Evolutionary conservation across 2,888 invertebrate genomes (phyloP), one percentile per base, ranked within the genome.

Genomic region (Entomobrya multifasciata): DNA sequence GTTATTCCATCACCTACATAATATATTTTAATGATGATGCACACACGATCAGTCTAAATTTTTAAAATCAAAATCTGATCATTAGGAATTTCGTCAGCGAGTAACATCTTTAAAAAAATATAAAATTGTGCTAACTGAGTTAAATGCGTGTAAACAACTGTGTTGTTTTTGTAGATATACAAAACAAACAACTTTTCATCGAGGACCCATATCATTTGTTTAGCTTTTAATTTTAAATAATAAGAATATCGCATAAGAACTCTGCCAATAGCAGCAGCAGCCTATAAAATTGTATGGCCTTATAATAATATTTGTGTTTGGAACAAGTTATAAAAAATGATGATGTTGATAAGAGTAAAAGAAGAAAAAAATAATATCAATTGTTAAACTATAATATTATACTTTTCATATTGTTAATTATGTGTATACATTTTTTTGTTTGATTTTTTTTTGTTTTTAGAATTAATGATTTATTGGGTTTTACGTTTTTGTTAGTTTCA

Each of bases 191-290:
- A 67, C 44, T 67, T 44, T 67, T 67, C 47, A 44, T 67, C 67
- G 4, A 78, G 78, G 78, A 78, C 78, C 62, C 78, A 62, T 78
- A 78, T 78, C 78, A 78, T 78, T 78, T 78, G 78, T 78, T 78
- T 78, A 49, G 74, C 36, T 36, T 74, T 47, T 47, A 27, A 11
- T 15, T 10, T n/a, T 8, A 44, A 20, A 47, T 4, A 70, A 47
- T 49, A 49, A 70, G 1, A 20, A 70, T 47, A 70, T 47, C 47
- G 47, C 47, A 70, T 70, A 13, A 67, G 36, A 70, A 70, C 70
- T 70, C 70, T 22, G 47, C 57, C 25, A 57, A 25, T 13, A 60
- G 65, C 76, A 83, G 83, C 83, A 83, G 83, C 76, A 83, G 83
- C 83, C 83, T 77, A 74, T 36, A 25, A 70, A 70, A 47, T 25